Conservation (phyloP, 2,888 invertebrate species). For the Unio delphinus region DNA sequence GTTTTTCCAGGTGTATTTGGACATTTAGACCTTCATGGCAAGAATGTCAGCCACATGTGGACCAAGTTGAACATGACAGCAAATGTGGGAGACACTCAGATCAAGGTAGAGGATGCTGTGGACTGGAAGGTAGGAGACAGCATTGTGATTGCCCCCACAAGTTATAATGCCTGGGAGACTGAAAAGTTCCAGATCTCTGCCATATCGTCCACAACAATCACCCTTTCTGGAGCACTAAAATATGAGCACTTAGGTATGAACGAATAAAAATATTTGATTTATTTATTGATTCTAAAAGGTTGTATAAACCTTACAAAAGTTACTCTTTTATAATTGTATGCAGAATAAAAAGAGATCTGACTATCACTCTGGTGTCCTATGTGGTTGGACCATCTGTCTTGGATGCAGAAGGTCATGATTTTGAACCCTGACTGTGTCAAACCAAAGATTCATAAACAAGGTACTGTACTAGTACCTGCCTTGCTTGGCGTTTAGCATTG, state of each 20-base stretch:
- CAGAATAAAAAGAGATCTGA: too few species aligned
- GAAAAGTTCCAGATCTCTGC: slow-evolving; percentile 53
- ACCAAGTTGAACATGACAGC: slow-evolving; percentile 52
- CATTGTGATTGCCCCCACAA: slow-evolving; percentile 59
- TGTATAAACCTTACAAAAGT: slow-evolving; percentile 1
- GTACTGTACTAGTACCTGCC: too few species aligned
- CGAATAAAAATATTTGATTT: neutral
- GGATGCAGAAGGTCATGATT: too few species aligned
- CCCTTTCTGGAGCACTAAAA: slow-evolving; percentile 45
- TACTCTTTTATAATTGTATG: neutral
- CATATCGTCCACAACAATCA: slow-evolving; percentile 37
- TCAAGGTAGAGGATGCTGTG: slow-evolving; percentile 46
- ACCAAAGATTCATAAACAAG: too few species aligned
- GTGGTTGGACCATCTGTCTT: too few species aligned
- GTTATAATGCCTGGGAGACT: slow-evolving; percentile 54
- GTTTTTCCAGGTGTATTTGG: slow-evolving; percentile 57
- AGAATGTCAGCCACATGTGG: slow-evolving; percentile 48
- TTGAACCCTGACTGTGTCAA: too few species aligned
- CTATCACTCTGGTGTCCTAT: too few species aligned
- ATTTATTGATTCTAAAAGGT: neutral
- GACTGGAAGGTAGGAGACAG: slow-evolving; percentile 57
- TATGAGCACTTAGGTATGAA: slow-evolving; percentile 56
- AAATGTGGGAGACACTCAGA: slow-evolving; percentile 36
- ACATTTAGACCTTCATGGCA: slow-evolving; percentile 63
- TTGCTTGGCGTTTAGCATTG: too few species aligned